phyloP scores from a whole-genome alignment of 1,140 invertebrate genomes.

The Coenobita brevimanus region DNA sequence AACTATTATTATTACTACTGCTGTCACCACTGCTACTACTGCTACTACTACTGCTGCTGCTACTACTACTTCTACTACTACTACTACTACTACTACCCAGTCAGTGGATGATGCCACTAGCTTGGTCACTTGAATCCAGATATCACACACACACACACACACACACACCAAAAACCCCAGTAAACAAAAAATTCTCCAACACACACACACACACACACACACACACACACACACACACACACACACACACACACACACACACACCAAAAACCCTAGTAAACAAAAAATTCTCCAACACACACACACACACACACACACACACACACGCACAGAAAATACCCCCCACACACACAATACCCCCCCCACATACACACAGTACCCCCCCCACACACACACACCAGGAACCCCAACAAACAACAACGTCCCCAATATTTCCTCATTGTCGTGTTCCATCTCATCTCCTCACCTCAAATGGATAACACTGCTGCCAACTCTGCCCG shows the following conservation, averaged over 20 bases:
- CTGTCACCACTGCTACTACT: too few relatives aligned
- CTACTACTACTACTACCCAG: too few relatives aligned
- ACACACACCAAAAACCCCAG: too few relatives aligned
- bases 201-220: not conserved
- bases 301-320: not conserved
- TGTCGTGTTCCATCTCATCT: not conserved
- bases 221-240: not conserved
- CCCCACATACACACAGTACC: not conserved
- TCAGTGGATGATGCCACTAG: not conserved
- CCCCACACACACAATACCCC: not conserved
- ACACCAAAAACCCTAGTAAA: not conserved
- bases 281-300: too few relatives aligned
- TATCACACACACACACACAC: too few relatives aligned
- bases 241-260: not conserved
- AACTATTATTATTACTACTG: too few relatives aligned
- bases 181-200: too few relatives aligned
- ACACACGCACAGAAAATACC: not conserved
- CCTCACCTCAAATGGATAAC: slow-evolving; percentile 51
- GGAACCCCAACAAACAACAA: too few relatives aligned
- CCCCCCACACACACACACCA: too few relatives aligned
- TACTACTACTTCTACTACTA: too few relatives aligned
- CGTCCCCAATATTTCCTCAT: not conserved
- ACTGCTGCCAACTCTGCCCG: slow-evolving; percentile 61
- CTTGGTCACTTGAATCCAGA: not conserved
- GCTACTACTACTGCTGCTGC: too few relatives aligned